Evolutionary conservation across 2,888 invertebrate genomes (phyloP), one percentile per base, ranked within the genome.

Genomic region (Sinopyrophorus schimmeli): DNA sequence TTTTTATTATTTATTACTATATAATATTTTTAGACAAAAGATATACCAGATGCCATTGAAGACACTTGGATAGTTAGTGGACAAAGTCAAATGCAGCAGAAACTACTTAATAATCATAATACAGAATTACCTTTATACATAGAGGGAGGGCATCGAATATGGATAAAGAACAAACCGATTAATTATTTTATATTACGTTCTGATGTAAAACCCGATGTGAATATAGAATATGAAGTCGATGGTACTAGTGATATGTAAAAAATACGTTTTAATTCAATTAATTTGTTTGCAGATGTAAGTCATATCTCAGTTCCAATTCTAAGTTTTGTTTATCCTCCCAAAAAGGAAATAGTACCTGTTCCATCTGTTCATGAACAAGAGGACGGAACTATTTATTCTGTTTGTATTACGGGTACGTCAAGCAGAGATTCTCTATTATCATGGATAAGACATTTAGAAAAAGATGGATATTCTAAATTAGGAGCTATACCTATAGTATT

Each of bases 51-150:
- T 61, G 80, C 89, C 0, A 66, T 87, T 24, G 94, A 95, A 64
- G 82, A 92, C 61, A 96, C 95, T 0, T 97, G 95, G 92, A 84
- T 97, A 56, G 87, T 93, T 0, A 92, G 89, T 68, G 89, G 87
- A 0, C 92, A 92, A 70, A 89, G 92, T 72, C 80, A 80, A 5
- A 75, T 75, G 1, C 97, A 97, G 68, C 78, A 80, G 59, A 72
- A 82, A 30, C 74, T 97, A 4, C 67, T 96, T 7, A 70, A 74
- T 0, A 77, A 81, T 40, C 90, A 87, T 74, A 66, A 82, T 58
- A 47, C 68, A 59, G 49, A 78, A 58, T 78, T 78, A 59, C 86
- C 84, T 0, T 69, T 96, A 18, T 87, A 82, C 62, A 87, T 97
- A 1, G 89, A 92, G 74, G 97, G 96, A 0, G 87, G 92, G 0